phyloP scores from a whole-genome alignment of 2,888 invertebrate species.

The Cordilura impudica region DNA sequence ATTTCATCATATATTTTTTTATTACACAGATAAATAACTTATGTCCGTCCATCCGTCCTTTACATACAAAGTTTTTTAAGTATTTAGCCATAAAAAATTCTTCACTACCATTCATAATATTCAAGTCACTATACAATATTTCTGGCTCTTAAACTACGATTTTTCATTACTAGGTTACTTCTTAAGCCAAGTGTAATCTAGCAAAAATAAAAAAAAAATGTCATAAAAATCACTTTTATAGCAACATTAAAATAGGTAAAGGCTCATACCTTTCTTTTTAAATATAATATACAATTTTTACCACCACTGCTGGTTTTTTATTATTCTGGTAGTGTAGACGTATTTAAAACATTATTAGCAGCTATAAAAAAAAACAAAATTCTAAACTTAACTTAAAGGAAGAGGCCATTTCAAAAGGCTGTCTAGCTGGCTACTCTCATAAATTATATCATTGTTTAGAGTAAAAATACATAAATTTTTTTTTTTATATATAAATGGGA shows the following conservation, averaged over 20 bases:
- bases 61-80: not conserved
- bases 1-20: not conserved
- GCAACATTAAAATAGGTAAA: slow-evolving; percentile 55
- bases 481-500: too few relatives aligned
- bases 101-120: not conserved
- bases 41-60: not conserved
- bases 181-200: not conserved
- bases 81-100: not conserved
- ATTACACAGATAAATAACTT: not conserved
- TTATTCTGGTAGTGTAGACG: too few relatives aligned
- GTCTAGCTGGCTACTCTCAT: slow-evolving; percentile 7
- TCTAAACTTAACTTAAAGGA: not conserved
- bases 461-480: slow-evolving; percentile 18
- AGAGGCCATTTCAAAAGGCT: not conserved
- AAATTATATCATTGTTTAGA: slow-evolving; percentile 28
- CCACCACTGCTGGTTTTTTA: not conserved
- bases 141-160: not conserved
- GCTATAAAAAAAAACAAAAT: slow-evolving; percentile 5
- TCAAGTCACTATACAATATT: not conserved
- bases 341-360: not conserved
- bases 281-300: slow-evolving; percentile 11
- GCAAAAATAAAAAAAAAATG: slow-evolving; percentile 29
- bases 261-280: slow-evolving; percentile 3
- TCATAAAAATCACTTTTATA: slow-evolving; percentile 64
- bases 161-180: not conserved